Conservation (phyloP, 2,797 vertebrate species). For the Oreonectes daqikongensis region DNA sequence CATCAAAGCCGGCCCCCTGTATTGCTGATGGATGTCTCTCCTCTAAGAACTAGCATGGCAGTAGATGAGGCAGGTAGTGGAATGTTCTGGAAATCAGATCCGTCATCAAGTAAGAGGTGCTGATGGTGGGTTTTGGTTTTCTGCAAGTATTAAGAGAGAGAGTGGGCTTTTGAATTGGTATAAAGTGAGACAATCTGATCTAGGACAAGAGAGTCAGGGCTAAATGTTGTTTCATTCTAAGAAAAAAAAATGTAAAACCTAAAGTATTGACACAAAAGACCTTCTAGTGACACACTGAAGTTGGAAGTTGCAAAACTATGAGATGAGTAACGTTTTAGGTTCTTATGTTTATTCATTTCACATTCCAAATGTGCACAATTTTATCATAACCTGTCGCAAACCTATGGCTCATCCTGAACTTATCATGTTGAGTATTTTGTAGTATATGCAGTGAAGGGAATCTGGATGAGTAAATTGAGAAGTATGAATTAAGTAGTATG, state of each 20-base stretch:
- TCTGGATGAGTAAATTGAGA: too few species aligned
- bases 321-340: too few species aligned
- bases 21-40: slow-evolving; percentile 47
- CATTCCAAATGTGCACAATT: too few species aligned
- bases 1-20: slow-evolving; percentile 51
- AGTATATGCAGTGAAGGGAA: too few species aligned
- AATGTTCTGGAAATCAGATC: not conserved
- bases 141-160: not conserved
- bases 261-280: not conserved
- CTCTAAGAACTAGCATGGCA: slow-evolving; percentile 11
- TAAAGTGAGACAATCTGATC: too few species aligned
- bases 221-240: not conserved
- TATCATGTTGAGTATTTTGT: too few species aligned
- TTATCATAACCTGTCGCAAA: too few species aligned
- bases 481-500: too few species aligned
- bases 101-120: not conserved
- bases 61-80: slow-evolving; percentile 14
- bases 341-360: too few species aligned
- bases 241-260: not conserved
- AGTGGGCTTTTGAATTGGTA: not conserved
- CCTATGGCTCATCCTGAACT: too few species aligned
- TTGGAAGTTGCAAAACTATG: not conserved
- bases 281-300: not conserved
- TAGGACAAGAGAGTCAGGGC: too few species aligned
- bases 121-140: not conserved